Conservation (phyloP, 2,797 vertebrate species). For the Cossypha heuglini region DNA sequence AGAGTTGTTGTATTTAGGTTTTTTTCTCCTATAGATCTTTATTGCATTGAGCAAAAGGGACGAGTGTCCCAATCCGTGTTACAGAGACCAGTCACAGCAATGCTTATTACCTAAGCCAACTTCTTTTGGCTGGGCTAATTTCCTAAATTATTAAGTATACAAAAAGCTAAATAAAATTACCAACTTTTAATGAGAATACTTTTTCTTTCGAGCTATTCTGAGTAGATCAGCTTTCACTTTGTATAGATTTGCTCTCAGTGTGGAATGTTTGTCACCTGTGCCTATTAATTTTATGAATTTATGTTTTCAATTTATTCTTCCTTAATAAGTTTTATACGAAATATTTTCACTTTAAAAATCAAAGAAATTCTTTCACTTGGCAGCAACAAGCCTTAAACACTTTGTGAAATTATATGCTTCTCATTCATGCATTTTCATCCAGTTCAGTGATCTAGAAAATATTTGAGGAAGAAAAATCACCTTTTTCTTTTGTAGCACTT, state of each 20-base stretch:
- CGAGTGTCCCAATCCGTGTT: background rate
- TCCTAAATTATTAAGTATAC: background rate
- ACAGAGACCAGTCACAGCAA: background rate
- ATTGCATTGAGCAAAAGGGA: background rate
- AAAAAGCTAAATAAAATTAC: background rate
- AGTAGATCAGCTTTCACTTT: background rate
- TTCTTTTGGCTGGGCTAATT: background rate
- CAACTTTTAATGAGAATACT: background rate
- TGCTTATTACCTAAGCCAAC: background rate
- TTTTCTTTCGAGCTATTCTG: background rate
- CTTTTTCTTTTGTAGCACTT: background rate
- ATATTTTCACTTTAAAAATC: background rate
- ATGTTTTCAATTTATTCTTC: background rate
- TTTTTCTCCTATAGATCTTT: background rate
- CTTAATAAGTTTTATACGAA: background rate
- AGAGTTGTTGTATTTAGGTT: background rate
- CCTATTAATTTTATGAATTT: background rate
- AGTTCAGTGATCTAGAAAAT: background rate
- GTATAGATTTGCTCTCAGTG: background rate
- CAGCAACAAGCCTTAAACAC: background rate
- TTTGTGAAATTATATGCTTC: background rate
- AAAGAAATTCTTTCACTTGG: background rate
- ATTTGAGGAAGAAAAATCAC: background rate
- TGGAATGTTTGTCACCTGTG: background rate
- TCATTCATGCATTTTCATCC: background rate